These are phyloP conservation scores for Calephelis nemesis DNA, from an alignment of 1,140 invertebrate species.

Conservation along the genomic window DNA sequence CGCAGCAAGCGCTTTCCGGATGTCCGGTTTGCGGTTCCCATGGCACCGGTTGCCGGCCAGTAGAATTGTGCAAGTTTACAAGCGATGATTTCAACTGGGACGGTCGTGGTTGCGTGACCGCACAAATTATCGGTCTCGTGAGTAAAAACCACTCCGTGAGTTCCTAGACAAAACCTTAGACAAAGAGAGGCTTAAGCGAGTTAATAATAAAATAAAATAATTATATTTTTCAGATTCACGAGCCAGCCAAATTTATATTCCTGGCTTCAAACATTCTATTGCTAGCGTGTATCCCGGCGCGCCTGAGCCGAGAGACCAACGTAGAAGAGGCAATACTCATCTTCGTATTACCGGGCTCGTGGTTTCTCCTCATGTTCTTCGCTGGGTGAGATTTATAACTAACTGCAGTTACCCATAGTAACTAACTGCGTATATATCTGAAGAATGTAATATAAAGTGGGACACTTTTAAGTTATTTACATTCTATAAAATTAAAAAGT, in stretches of 20 bases:
- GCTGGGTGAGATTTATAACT: constrained; percentile 87
- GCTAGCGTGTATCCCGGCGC: constrained; percentile 93
- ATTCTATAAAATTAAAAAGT: too few relatives aligned
- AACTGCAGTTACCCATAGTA: neutral
- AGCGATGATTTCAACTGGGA: too few relatives aligned
- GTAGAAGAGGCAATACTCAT: constrained; percentile 95
- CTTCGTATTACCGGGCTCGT: constrained; percentile 95
- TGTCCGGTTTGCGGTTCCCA: too few relatives aligned
- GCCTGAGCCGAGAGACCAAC: constrained; percentile 85
- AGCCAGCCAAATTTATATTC: constrained; percentile 97
- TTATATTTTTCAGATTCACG: constrained; percentile 85
- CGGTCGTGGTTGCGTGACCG: too few relatives aligned
- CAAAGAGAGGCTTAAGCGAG: neutral
- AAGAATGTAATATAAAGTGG: too few relatives aligned
- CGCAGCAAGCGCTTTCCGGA: too few relatives aligned
- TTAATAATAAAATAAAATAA: neutral
- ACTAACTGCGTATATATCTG: neutral
- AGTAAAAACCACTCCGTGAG: too few relatives aligned
- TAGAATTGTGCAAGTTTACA: too few relatives aligned
- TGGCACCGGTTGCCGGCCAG: too few relatives aligned
- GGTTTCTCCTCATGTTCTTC: constrained; percentile 99
- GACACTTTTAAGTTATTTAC: too few relatives aligned
- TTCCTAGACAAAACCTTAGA: too few relatives aligned
- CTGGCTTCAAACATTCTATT: constrained; percentile 95
- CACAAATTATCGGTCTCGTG: too few relatives aligned